phyloP scores from a whole-genome alignment of 1,140 invertebrate genomes.

The Zaprionus kolodkinae region DNA sequence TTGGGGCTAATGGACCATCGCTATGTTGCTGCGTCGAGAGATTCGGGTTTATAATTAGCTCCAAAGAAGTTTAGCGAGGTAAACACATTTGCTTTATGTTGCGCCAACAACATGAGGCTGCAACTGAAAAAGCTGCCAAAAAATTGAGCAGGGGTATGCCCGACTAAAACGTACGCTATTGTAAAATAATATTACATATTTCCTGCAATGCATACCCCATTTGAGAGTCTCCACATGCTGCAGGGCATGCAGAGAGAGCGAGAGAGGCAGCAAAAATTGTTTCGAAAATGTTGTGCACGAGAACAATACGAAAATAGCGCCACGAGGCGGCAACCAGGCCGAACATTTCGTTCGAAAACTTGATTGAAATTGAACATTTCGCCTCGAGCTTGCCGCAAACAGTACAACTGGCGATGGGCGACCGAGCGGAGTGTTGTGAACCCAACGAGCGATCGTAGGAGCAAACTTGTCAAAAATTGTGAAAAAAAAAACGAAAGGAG shows the following conservation, averaged over 20 bases:
- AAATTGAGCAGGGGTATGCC: neutral
- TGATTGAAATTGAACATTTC: slow-evolving; percentile 71
- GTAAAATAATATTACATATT: too few relatives aligned
- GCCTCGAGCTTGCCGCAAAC: slow-evolving; percentile 40
- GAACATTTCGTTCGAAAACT: slow-evolving; percentile 56
- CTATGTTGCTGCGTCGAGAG: slow-evolving; percentile 38
- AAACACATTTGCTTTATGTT: slow-evolving; percentile 72
- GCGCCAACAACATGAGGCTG: slow-evolving; percentile 44
- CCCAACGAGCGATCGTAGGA: neutral
- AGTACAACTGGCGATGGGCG: slow-evolving; percentile 71
- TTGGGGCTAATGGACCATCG: slow-evolving; percentile 78
- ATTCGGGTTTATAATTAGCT: slow-evolving; percentile 72
- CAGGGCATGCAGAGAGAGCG: slow-evolving; percentile 15
- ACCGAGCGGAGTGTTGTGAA: slow-evolving; percentile 28
- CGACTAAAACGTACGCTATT: neutral
- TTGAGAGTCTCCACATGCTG: neutral
- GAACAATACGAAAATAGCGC: slow-evolving; percentile 69
- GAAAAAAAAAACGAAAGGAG: slow-evolving; percentile 19
- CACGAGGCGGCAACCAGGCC: slow-evolving; percentile 47
- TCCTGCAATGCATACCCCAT: neutral
- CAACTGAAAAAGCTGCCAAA: slow-evolving; percentile 9
- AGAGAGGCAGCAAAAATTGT: slow-evolving; percentile 53
- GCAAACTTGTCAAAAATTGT: slow-evolving; percentile 53
- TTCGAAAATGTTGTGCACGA: slow-evolving; percentile 66
- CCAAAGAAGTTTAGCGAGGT: slow-evolving; percentile 73